Conservation (phyloP, 2,888 invertebrate species). For the Sericinus montela region DNA sequence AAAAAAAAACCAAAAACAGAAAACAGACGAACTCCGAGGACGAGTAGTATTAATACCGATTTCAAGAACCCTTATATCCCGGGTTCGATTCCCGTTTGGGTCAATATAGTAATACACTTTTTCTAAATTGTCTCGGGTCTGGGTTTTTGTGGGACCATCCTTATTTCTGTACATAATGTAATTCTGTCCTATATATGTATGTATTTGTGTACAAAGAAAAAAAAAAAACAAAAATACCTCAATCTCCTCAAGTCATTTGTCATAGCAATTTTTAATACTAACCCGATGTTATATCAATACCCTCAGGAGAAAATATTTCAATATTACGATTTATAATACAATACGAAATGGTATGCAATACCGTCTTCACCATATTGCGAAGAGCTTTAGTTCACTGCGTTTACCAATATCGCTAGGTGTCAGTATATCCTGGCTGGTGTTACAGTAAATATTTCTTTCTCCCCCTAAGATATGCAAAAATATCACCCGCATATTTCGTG, state of each 20-base stretch:
- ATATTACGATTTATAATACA: slow-evolving; percentile 72
- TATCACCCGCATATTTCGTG: slow-evolving; percentile 58
- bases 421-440: slow-evolving; percentile 34
- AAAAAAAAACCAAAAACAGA: no score
- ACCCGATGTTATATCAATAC: slow-evolving; percentile 47
- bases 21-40: no score
- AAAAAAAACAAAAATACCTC: slow-evolving; percentile 18
- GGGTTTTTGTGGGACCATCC: no score
- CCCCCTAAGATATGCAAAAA: slow-evolving; percentile 71
- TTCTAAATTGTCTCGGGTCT: no score
- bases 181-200: no score
- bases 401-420: slow-evolving; percentile 19
- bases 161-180: no score
- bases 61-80: no score
- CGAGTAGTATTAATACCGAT: no score
- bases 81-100: no score
- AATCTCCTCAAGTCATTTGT: slow-evolving; percentile 59
- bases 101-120: no score
- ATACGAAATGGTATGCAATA: slow-evolving; percentile 48
- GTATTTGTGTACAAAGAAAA: no score
- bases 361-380: slow-evolving; percentile 14
- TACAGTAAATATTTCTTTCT: slow-evolving; percentile 53
- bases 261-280: slow-evolving; percentile 66
- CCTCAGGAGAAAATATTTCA: slow-evolving; percentile 58
- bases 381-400: not conserved